Percentiles rank a stretch among this genome's conserved stretches.
Evolutionary conservation across 2,797 vertebrate species (phyloP).

Genomic region (Salmo trutta): DNA sequence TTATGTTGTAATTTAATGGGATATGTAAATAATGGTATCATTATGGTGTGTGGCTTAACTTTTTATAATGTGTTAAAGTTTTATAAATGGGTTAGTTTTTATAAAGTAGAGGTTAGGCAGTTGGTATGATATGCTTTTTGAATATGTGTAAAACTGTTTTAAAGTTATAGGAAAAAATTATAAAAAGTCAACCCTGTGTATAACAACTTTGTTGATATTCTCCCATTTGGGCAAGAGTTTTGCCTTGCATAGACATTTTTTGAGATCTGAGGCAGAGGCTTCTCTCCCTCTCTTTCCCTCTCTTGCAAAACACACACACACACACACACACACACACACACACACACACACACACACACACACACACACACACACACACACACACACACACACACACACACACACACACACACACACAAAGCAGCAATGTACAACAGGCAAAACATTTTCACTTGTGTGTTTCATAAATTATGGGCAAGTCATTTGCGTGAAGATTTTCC

Average conservation of each 20-base stretch:
- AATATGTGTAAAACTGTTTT: conserved; percentile 74
- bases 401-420: not conserved
- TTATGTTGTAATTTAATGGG: conserved; percentile 99
- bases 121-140: conserved; percentile 73
- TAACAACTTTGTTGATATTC: conserved; percentile 48
- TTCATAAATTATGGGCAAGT: conserved; percentile 57
- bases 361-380: not conserved
- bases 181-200: conserved; percentile 58
- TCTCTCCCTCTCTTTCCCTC: not conserved
- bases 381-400: conserved; percentile 10
- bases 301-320: not conserved
- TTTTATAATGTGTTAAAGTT: conserved; percentile 82
- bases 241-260: conserved; percentile 9
- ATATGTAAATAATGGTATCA: conserved; percentile 93
- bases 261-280: not conserved
- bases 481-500: conserved; percentile 62
- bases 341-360: conserved; percentile 16
- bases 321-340: conserved; percentile 3
- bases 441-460: conserved; percentile 22
- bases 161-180: conserved; percentile 73
- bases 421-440: conserved; percentile 24
- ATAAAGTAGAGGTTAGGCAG: conserved; percentile 73
- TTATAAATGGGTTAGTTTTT: conserved; percentile 85
- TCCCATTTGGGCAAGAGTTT: conserved; percentile 38
- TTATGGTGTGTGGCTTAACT: conserved; percentile 82